phyloP scores from a whole-genome alignment of 2,797 vertebrate species.

The Saxicola maurus region DNA sequence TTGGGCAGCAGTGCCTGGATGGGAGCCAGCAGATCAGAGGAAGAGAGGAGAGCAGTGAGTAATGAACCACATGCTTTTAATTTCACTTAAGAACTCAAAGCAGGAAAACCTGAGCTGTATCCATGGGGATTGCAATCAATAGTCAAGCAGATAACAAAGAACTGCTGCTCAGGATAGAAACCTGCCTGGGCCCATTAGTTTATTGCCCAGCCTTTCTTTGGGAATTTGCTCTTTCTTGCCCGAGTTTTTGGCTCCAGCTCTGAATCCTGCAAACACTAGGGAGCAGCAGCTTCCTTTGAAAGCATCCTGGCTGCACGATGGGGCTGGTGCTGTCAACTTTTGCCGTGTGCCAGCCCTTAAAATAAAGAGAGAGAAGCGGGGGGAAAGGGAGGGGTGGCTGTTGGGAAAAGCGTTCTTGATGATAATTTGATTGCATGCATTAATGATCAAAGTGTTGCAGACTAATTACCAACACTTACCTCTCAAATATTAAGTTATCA shows the following conservation, averaged over 20 bases:
- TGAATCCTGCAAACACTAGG: slow-evolving; percentile 60
- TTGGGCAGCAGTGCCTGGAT: slow-evolving; percentile 38
- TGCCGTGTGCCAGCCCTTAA: slow-evolving; percentile 53
- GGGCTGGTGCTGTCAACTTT: slow-evolving; percentile 35
- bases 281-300: slow-evolving; percentile 71
- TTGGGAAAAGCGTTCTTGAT: slow-evolving; percentile 68
- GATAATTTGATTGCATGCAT: slow-evolving; percentile 76
- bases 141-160: slow-evolving; percentile 63
- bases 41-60: slow-evolving; percentile 28
- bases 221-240: not conserved
- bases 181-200: slow-evolving; percentile 51
- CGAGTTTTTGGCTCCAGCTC: slow-evolving; percentile 21
- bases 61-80: slow-evolving; percentile 66
- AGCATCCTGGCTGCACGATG: not conserved
- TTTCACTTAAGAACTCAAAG: slow-evolving; percentile 67
- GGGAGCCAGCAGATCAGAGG: slow-evolving; percentile 45
- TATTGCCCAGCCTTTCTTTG: slow-evolving; percentile 41
- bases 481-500: slow-evolving; percentile 73
- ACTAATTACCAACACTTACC: slow-evolving; percentile 75
- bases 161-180: slow-evolving; percentile 30
- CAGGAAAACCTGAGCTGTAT: slow-evolving; percentile 62
- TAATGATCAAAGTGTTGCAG: slow-evolving; percentile 77
- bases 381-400: not conserved
- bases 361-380: slow-evolving; percentile 43
- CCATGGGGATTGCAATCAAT: slow-evolving; percentile 62